phyloP scores from a whole-genome alignment of 2,888 invertebrate genomes.

The Cylindroiulus punctatus region DNA sequence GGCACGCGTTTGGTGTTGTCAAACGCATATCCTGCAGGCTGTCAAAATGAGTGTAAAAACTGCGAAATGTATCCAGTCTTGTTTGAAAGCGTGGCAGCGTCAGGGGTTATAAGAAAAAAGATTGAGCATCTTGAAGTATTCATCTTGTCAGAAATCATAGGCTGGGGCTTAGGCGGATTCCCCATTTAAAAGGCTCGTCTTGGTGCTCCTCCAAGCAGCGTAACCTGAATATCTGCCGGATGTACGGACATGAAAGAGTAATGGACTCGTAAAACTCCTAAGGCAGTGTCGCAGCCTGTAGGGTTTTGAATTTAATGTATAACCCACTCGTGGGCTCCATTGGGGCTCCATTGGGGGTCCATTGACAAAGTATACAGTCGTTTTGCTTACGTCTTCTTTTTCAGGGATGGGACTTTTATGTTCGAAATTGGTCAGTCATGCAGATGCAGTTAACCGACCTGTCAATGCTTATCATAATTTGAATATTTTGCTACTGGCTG shows the following conservation, averaged over 20 bases:
- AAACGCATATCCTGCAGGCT: conserved; percentile 9
- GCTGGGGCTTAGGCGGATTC: conserved; percentile 27
- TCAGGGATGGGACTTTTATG: background rate
- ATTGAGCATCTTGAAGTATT: conserved; percentile 38
- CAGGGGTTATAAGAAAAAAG: background rate
- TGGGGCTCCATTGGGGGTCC: too few relatives aligned
- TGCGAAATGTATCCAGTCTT: conserved; percentile 29
- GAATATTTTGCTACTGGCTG: background rate
- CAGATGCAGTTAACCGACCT: background rate
- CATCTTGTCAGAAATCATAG: conserved; percentile 38
- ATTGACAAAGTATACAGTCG: background rate
- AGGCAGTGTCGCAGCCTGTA: conserved; percentile 10
- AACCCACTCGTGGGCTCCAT: background rate
- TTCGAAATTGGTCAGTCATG: background rate
- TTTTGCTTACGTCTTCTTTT: background rate
- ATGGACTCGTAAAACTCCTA: conserved; percentile 25
- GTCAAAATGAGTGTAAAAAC: background rate
- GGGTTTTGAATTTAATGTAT: background rate
- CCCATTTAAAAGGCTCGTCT: background rate
- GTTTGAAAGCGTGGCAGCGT: background rate
- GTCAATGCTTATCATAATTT: background rate
- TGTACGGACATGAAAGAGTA: conserved; percentile 29
- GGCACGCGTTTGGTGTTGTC: background rate
- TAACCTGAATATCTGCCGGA: conserved; percentile 29
- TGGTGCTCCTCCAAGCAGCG: background rate